These are phyloP conservation scores for Andrena bucephala DNA, from an alignment of 2,888 invertebrate species.

Conservation along the genomic window DNA sequence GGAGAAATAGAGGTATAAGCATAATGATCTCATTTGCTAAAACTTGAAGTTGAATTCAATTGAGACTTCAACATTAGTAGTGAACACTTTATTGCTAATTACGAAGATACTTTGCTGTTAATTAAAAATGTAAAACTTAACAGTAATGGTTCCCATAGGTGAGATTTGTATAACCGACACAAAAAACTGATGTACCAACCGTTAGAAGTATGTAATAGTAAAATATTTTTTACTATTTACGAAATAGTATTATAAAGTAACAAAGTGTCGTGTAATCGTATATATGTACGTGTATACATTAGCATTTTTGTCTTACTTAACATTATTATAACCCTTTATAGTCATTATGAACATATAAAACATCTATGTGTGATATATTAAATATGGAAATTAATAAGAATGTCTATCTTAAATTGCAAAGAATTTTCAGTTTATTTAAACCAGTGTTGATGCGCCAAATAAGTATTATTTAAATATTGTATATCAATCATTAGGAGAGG, in stretches of 20 bases:
- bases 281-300: conserved; percentile 1
- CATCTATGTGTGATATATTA: conserved; percentile 37
- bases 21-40: conserved; percentile 47
- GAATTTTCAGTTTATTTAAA: conserved; percentile 8
- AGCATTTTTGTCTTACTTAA: conserved; percentile 38
- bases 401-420: not conserved
- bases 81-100: not conserved
- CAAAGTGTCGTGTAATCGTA: conserved; percentile 24
- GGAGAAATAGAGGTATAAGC: conserved; percentile 24
- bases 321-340: conserved; percentile 26
- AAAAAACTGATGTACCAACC: not conserved
- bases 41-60: conserved; percentile 1
- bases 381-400: not conserved
- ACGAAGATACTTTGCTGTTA: not conserved
- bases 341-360: conserved; percentile 20
- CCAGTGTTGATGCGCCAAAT: conserved; percentile 47
- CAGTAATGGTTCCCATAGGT: not conserved
- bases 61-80: not conserved
- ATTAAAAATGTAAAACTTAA: not conserved
- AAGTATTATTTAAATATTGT: conserved; percentile 16
- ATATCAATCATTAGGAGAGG: not conserved
- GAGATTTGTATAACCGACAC: conserved; percentile 6
- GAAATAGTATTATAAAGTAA: conserved; percentile 17
- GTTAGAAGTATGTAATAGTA: not conserved
- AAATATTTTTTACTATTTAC: conserved; percentile 18